Base-by-base conservation (phyloP, 2,888 invertebrate species). In the Caenorhabditis becei region DNA sequence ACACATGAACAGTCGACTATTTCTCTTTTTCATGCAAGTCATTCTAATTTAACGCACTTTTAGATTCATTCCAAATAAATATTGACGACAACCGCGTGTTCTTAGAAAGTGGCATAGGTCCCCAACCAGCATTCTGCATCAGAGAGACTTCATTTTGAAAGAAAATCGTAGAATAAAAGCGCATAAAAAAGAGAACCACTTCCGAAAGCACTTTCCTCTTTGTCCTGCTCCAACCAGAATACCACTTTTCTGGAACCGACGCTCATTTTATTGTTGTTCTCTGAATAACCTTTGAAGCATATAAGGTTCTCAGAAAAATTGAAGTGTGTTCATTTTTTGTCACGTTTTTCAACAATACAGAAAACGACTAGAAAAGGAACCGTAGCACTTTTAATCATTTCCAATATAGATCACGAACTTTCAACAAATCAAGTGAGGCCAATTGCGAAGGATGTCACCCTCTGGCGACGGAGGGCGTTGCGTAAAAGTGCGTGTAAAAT, bases 401-500 rank as follows among this genome's bases (percentile, higher is more conserved):
- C 7, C 8, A 2, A 24, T 16, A 20, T 59, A 70, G 53, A 71
- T 71, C 70, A 71, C 61, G 70, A 62, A 62, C 61, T 62, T 62
- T 62, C 49, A 26, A 16, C 59, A 41, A 47, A 56, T 44, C 54
- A 51, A 47, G 32, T 47, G 26, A 70, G 59, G 59, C 70, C 51
- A 18, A 20, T 56, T 24, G 47, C 32, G 20, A 20, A 20, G 44
- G 59, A 59, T 70, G 59, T 61, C 70, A 56, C 59, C 44, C 56
- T 28, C 56, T 56, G 23, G 35, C 35, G 35, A 61, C 26, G 20
- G 54, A 51, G 54, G 62, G 70, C 70, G 63, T 72, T 63, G 72
- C 63, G 63, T 63, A 58, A 72, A 72, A 72, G 72, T 72, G 72
- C 72, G 72, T 63, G 62, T 72, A 72, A 72, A 72, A 72, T 72